Conservation (phyloP, 2,888 invertebrate genomes). For the Formica aserva region DNA sequence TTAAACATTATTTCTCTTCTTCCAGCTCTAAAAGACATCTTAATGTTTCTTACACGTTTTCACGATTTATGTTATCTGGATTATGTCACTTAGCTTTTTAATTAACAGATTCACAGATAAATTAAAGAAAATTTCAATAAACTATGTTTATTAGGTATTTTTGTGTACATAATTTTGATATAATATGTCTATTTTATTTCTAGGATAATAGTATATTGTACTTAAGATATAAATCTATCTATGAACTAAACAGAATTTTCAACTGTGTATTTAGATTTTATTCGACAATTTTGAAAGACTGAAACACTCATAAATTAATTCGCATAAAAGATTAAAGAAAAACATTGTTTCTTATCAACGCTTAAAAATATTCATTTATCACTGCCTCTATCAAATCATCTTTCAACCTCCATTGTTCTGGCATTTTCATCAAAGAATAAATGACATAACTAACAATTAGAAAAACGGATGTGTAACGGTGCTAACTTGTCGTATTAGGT, state of each 20-base stretch:
- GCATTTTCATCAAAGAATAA: background rate
- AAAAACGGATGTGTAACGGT: background rate
- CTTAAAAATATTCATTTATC: constrained; percentile 13
- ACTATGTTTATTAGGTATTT: background rate
- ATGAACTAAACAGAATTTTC: background rate
- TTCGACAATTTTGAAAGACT: background rate
- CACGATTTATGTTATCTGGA: background rate
- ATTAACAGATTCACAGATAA: background rate
- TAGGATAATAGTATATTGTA: background rate
- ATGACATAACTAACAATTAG: background rate
- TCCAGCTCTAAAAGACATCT: background rate
- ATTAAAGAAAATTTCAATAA: background rate
- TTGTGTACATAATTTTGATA: background rate
- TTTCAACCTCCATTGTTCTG: background rate
- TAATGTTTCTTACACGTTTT: background rate
- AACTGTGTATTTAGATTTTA: background rate
- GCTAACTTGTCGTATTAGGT: background rate
- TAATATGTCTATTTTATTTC: background rate
- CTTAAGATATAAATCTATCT: background rate
- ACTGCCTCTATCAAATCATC: background rate
- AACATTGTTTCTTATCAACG: constrained; percentile 7
- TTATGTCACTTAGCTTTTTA: background rate
- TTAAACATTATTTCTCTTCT: too few relatives aligned
- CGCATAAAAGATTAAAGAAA: background rate
- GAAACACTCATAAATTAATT: background rate